Conservation (phyloP, 2,888 invertebrate genomes). For the Dione vanillae region DNA sequence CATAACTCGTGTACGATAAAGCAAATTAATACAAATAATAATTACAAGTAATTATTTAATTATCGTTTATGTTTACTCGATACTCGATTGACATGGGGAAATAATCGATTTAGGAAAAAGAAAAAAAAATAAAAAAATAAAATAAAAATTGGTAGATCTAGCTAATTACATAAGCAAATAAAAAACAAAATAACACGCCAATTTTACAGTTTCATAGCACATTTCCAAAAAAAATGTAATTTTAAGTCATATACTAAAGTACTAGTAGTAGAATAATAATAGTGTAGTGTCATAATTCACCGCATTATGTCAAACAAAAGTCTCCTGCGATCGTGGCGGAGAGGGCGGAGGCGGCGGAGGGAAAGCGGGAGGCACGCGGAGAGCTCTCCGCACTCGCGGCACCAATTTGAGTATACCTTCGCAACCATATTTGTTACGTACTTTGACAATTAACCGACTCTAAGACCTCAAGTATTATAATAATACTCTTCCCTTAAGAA, state of each 20-base stretch:
- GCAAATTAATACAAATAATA: background rate
- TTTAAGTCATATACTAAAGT: background rate
- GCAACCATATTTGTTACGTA: background rate
- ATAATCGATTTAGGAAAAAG: too few species aligned
- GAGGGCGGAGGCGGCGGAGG: background rate
- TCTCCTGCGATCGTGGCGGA: constrained; percentile 9
- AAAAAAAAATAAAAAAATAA: too few species aligned
- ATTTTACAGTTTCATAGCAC: background rate
- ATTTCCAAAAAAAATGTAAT: too few species aligned
- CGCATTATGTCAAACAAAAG: constrained; percentile 19
- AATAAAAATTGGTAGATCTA: background rate
- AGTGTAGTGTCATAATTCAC: constrained; percentile 5
- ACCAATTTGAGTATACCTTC: background rate
- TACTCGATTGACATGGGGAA: background rate
- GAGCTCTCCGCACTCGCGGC: constrained; percentile 15
- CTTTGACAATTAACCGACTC: background rate
- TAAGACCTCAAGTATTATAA: too few species aligned
- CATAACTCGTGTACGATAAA: background rate
- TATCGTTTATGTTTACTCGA: background rate
- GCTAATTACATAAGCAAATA: background rate
- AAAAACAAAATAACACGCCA: background rate
- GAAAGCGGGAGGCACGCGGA: constrained; percentile 34
- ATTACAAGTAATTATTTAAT: background rate
- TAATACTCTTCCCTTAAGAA: too few species aligned
- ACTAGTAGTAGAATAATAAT: background rate